Percentiles rank a stretch among this genome's conserved stretches.
Evolutionary conservation across 2,113 vertebrate species (phyloP).

Genomic region (Phaethornis superciliosus): DNA sequence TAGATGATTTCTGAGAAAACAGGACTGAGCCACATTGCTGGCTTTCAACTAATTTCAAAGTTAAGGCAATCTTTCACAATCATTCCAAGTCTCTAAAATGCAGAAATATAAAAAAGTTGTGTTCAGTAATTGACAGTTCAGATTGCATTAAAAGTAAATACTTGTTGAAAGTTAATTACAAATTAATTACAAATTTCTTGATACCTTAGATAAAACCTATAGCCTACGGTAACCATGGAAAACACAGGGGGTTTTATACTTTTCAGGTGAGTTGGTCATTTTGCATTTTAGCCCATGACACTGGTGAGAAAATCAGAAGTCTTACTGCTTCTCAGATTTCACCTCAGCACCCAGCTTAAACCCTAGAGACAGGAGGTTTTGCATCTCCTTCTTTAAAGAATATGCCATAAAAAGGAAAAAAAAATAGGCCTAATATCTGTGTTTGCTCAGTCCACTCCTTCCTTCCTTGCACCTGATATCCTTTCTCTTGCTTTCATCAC

Average conservation of each 20-base stretch:
- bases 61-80: background rate
- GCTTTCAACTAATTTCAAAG: background rate
- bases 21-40: background rate
- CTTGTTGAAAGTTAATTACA: background rate
- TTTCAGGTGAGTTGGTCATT: background rate
- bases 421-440: background rate
- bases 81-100: background rate
- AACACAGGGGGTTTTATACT: fast-evolving
- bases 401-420: background rate
- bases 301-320: background rate
- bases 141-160: background rate
- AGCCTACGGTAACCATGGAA: background rate
- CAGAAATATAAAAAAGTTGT: background rate
- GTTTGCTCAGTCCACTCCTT: background rate
- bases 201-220: background rate
- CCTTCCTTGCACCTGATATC: background rate
- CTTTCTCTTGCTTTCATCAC: background rate
- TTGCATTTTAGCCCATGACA: background rate
- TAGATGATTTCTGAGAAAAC: background rate
- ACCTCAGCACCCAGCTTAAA: background rate
- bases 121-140: background rate
- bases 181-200: background rate
- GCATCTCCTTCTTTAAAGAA: background rate
- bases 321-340: background rate
- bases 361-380: background rate